These are phyloP conservation scores for Channa striata DNA, from an alignment of 2,797 vertebrate genomes.

Conservation along the genomic window DNA sequence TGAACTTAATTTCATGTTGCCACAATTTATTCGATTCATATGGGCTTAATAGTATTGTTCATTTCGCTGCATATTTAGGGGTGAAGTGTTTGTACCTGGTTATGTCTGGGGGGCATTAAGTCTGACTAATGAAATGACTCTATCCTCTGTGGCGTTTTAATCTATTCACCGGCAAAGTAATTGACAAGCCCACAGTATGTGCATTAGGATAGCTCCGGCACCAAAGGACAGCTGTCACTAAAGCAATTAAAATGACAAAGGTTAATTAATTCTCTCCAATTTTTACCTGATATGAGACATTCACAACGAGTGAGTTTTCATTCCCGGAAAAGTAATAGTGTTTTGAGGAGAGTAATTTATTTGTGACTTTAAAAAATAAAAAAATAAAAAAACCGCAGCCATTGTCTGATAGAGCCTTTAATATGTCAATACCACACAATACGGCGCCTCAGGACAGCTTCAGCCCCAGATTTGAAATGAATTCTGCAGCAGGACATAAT, in stretches of 20 bases:
- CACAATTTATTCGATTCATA: constrained; percentile 77
- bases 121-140: constrained; percentile 84
- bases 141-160: constrained; percentile 82
- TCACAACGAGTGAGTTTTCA: constrained; percentile 79
- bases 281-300: constrained; percentile 82
- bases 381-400: constrained; percentile 31
- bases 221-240: constrained; percentile 84
- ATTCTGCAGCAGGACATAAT: constrained; percentile 64
- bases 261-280: constrained; percentile 84
- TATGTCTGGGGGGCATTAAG: constrained; percentile 79
- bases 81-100: constrained; percentile 78
- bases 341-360: constrained; percentile 81
- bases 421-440: constrained; percentile 72
- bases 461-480: constrained; percentile 60
- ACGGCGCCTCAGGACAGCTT: constrained; percentile 60
- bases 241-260: constrained; percentile 87
- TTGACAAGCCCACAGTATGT: constrained; percentile 81
- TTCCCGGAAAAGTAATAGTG: constrained; percentile 76
- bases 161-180: constrained; percentile 82
- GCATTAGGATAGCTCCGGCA: constrained; percentile 73
- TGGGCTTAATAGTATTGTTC: constrained; percentile 77
- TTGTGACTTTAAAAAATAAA: constrained; percentile 59
- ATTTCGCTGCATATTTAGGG: constrained; percentile 74
- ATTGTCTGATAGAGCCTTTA: constrained; percentile 75
- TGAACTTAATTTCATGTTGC: constrained; percentile 80